Evolutionary conservation across 2,113 vertebrate genomes (phyloP), one percentile per base, ranked within the genome.

Genomic region (Labrus mixtus): DNA sequence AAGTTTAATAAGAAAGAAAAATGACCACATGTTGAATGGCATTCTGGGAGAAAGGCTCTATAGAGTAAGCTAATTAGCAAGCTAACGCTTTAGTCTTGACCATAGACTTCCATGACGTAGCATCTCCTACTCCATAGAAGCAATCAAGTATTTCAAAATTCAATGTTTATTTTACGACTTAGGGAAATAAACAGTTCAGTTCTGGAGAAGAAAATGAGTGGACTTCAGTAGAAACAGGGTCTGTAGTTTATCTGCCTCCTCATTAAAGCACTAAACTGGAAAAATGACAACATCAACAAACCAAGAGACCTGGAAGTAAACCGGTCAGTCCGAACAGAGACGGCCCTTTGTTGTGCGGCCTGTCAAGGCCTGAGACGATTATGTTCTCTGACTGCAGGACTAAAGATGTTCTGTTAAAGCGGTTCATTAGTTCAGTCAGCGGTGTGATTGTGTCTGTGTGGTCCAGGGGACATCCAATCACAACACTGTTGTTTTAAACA

Each of bases 361-460:
- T 79, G 78, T 43, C 58, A 79, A 83, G 63, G 50, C 68, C 53
- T 39, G 25, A 51, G 78, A 76, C 69, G 73, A 61, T 85, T 54
- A 65, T n/a, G 81, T 73, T 65, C 64, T 61, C 33, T 89, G 74
- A 77, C 79, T 57, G 71, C 65, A 41, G 68, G 20, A 81, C 72
- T 80, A 73, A 83, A 70, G 87, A 81, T 68, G 54, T 75, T 83
- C 71, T 81, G 77, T 86, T 50, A 69, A 58, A 57, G 68, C n/a
- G 0, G 46, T 73, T 85, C 71, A 82, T 86, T 77, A 81, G 74
- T 79, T 48, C 71, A 36, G 3, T 70, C 81, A 81, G 68, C 55
- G 65, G 55, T 74, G 64, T 43, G 64, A 65, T 64, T 76, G 69
- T 80, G 72, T 71, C 25, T 79, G 73, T 85, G 87, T 89, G 83